phyloP scores from a whole-genome alignment of 2,113 vertebrate genomes.

The Zapornia atra region DNA sequence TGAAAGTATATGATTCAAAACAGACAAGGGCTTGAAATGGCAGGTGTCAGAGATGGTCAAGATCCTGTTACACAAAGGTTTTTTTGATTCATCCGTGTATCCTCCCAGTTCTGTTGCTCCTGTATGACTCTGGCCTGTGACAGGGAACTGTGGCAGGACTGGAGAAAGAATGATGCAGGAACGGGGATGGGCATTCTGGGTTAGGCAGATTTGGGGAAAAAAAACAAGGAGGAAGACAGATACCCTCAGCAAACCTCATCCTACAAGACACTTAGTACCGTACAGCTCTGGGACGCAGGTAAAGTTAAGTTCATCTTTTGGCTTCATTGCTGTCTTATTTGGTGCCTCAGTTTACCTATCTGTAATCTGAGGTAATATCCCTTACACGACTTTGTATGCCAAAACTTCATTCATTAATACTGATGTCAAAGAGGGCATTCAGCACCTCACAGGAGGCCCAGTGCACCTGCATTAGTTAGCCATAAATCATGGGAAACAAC shows the following conservation, averaged over 20 bases:
- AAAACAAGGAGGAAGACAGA: background rate
- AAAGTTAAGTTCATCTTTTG: background rate
- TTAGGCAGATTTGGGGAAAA: background rate
- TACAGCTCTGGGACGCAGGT: background rate
- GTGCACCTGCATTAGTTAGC: slow-evolving; percentile 64
- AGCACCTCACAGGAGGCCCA: slow-evolving; percentile 48
- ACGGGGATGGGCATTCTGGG: background rate
- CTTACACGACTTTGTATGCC: slow-evolving; percentile 13
- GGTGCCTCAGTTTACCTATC: slow-evolving; percentile 38
- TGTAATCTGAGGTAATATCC: background rate
- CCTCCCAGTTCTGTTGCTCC: background rate
- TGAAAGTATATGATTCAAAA: slow-evolving; percentile 28
- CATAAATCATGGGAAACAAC: slow-evolving; percentile 63
- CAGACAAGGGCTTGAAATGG: slow-evolving; percentile 26
- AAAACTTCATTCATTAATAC: slow-evolving; percentile 48
- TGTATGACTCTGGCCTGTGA: background rate
- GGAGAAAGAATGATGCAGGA: background rate
- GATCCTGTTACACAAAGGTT: slow-evolving; percentile 17
- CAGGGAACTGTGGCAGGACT: background rate
- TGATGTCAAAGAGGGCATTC: slow-evolving; percentile 35
- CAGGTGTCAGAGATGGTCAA: slow-evolving; percentile 48
- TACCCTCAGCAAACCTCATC: background rate
- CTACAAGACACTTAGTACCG: background rate
- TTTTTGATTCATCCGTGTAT: background rate
- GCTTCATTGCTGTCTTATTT: background rate